Percentiles rank a stretch among this genome's conserved stretches.
These are phyloP conservation scores for Luperina testacea DNA, from an alignment of 2,888 invertebrate species.

Conservation along the genomic window DNA sequence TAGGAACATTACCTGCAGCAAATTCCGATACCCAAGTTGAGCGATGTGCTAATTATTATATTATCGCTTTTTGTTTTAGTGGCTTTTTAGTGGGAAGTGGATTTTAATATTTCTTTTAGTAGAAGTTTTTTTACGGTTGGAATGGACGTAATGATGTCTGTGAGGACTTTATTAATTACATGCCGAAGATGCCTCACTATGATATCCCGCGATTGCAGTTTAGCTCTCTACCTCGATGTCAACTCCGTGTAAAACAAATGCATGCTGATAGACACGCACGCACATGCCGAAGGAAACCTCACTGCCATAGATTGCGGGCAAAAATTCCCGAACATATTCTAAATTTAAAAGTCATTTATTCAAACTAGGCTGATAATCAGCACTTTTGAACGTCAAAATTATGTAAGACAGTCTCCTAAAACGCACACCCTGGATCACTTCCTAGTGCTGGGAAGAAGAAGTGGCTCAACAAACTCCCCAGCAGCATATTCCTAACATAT, in stretches of 20 bases:
- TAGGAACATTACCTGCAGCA: conserved; percentile 75
- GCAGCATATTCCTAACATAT: not conserved
- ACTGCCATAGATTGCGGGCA: no score
- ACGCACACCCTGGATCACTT: not conserved
- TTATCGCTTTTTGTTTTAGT: conserved; percentile 41
- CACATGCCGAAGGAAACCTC: no score
- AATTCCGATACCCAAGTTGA: conserved; percentile 69
- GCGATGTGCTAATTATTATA: conserved; percentile 64
- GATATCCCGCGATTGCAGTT: no score
- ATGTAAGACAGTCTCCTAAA: not conserved
- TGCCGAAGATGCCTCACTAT: no score
- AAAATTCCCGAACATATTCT: not conserved
- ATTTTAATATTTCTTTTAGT: not conserved
- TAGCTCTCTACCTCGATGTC: no score
- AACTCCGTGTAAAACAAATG: no score
- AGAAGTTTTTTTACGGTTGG: not conserved
- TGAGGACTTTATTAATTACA: no score
- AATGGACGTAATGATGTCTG: not conserved
- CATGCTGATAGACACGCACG: no score
- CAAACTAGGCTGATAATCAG: not conserved
- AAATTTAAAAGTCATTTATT: not conserved
- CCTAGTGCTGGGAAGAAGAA: not conserved
- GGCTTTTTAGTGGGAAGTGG: conserved; percentile 15
- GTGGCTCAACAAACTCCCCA: not conserved
- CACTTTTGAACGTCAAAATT: not conserved